These are phyloP conservation scores for Lutraria lutraria DNA, from an alignment of 2,888 invertebrate genomes.

Conservation along the genomic window DNA sequence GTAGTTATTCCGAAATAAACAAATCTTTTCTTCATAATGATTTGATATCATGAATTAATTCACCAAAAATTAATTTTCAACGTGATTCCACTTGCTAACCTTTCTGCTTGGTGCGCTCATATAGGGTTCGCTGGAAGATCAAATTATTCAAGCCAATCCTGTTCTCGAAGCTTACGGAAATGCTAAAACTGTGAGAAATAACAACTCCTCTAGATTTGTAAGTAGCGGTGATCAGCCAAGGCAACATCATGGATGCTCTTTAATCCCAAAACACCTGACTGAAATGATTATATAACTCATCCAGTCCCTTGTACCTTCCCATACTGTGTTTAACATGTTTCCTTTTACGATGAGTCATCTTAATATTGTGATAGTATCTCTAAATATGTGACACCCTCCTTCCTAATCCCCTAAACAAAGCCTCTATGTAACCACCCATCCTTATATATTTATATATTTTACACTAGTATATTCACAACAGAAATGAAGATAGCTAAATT, in stretches of 20 bases:
- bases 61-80: neutral
- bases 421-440: neutral
- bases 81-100: neutral
- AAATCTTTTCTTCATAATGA: neutral
- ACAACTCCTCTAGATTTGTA: constrained; percentile 99
- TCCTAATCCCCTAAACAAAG: neutral
- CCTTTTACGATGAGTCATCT: too few relatives aligned
- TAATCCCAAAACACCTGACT: neutral
- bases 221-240: constrained; percentile 88
- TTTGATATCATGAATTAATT: neutral
- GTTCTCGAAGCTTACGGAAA: constrained; percentile 86
- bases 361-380: neutral
- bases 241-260: neutral
- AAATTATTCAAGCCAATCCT: constrained; percentile 99
- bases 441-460: neutral
- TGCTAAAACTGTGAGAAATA: constrained; percentile 91
- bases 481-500: neutral
- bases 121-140: constrained; percentile 93
- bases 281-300: constrained; percentile 25
- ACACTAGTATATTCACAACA: neutral
- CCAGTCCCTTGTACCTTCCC: neutral
- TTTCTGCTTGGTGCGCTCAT: constrained; percentile 31
- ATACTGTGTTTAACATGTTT: neutral
- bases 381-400: too few relatives aligned
- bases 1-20: neutral